Evolutionary conservation across 2,113 vertebrate species (phyloP).

Genomic region (pig (Sus scrofa)): DNA sequence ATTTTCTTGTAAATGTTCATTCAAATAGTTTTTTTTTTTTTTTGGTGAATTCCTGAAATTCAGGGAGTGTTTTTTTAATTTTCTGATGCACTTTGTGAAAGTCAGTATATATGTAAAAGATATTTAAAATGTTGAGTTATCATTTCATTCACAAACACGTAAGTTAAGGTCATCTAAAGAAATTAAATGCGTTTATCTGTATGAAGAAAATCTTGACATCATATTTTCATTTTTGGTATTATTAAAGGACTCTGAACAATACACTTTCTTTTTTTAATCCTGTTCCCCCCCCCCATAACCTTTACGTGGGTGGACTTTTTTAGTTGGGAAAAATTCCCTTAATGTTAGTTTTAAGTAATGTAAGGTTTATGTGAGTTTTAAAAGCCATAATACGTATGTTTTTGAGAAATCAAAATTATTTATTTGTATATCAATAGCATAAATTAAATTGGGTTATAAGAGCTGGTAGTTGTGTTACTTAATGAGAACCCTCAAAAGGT

Average conservation of each 20-base stretch:
- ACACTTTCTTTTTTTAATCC: conserved; percentile 75
- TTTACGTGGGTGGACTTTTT: conserved; percentile 60
- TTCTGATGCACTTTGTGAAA: conserved; percentile 99
- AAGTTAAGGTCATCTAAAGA: conserved; percentile 94
- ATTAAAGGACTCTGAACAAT: conserved; percentile 97
- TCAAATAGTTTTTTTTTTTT: conserved; percentile 89
- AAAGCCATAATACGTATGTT: conserved; percentile 62
- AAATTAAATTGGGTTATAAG: conserved; percentile 80
- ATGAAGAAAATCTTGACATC: conserved; percentile 96
- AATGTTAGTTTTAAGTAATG: conserved; percentile 76
- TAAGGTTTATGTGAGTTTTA: conserved; percentile 74
- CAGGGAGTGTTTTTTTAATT: conserved; percentile 93
- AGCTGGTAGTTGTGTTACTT: conserved; percentile 75
- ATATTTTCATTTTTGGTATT: conserved; percentile 99
- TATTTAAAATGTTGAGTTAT: conserved; percentile 98
- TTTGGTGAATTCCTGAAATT: conserved; percentile 97
- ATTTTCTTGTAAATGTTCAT: conserved; percentile 96
- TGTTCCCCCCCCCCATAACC: conserved; percentile 54
- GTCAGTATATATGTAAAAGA: conserved; percentile 99
- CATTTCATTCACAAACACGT: conserved; percentile 94
- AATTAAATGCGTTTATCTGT: conserved; percentile 99
- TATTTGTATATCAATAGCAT: conserved; percentile 74
- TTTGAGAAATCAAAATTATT: conserved; percentile 72
- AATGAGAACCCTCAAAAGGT: conserved; percentile 63
- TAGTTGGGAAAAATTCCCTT: conserved; percentile 56